Evolutionary conservation across 2,797 vertebrate species (phyloP).

Genomic region (Microctenopoma lineatum): DNA sequence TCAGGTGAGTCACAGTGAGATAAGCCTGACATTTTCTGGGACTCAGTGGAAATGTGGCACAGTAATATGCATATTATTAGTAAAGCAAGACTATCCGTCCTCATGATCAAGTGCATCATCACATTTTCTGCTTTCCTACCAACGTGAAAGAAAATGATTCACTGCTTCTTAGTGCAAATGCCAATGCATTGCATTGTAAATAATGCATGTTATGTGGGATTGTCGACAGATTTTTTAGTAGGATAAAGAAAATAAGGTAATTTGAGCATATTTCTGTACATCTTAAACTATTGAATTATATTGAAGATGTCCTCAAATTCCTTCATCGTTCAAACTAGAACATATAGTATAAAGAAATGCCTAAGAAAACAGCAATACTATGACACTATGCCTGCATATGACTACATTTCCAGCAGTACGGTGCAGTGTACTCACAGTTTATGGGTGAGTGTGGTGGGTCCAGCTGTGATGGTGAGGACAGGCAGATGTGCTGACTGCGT

Average conservation of each 20-base stretch:
- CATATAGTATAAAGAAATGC: background rate
- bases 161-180: background rate
- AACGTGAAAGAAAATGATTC: background rate
- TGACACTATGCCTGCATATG: background rate
- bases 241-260: background rate
- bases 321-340: background rate
- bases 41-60: constrained; percentile 4
- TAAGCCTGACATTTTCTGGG: background rate
- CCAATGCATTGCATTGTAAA: no score
- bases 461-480: background rate
- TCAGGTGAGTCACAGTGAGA: constrained; percentile 4
- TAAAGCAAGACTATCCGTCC: background rate
- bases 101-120: background rate
- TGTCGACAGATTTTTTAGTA: background rate
- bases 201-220: no score
- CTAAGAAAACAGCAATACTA: background rate
- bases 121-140: background rate
- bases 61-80: background rate
- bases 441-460: constrained; percentile 19
- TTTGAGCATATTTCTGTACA: background rate
- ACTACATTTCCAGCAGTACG: background rate
- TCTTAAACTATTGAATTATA: accelerated
- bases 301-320: background rate
- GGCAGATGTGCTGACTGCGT: constrained; percentile 12
- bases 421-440: constrained; percentile 49